These are phyloP conservation scores for Unio pictorum DNA, from an alignment of 2,888 invertebrate genomes.

Conservation along the genomic window DNA sequence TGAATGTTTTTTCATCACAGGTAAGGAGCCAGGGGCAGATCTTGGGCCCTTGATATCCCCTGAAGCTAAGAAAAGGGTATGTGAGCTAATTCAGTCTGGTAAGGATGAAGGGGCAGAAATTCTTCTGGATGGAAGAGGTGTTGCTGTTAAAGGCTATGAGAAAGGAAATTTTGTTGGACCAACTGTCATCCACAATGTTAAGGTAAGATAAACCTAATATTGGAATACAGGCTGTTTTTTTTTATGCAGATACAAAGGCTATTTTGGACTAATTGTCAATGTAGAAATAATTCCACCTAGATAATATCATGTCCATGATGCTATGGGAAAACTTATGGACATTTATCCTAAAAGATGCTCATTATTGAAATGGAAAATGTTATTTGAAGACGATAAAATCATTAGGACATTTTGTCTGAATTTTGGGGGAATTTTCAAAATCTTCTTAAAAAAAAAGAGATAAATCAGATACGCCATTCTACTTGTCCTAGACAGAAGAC, in stretches of 20 bases:
- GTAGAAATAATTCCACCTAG: not conserved
- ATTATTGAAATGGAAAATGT: too few relatives aligned
- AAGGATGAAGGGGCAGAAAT: slow-evolving; percentile 90
- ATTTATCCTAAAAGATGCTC: too few relatives aligned
- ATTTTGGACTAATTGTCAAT: too few relatives aligned
- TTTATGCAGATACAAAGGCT: too few relatives aligned
- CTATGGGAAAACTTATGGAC: too few relatives aligned
- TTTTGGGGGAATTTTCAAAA: too few relatives aligned
- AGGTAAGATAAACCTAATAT: slow-evolving; percentile 69
- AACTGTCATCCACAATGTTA: slow-evolving; percentile 90
- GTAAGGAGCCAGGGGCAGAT: slow-evolving; percentile 75
- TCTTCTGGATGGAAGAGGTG: slow-evolving; percentile 87
- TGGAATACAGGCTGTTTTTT: not conserved
- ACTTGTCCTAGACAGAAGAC: too few relatives aligned
- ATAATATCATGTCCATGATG: not conserved
- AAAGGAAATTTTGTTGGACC: slow-evolving; percentile 99
- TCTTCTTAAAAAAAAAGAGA: too few relatives aligned
- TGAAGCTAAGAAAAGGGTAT: slow-evolving; percentile 87
- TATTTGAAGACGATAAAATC: too few relatives aligned
- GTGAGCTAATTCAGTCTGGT: slow-evolving; percentile 85
- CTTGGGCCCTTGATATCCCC: slow-evolving; percentile 92
- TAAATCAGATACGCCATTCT: too few relatives aligned
- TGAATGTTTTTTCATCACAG: slow-evolving; percentile 27
- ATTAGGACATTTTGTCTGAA: too few relatives aligned
- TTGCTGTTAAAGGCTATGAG: slow-evolving; percentile 90